A percentile compares a stretch with the other conserved stretches of the same genome.
phyloP scores from a whole-genome alignment of 2,888 invertebrate species.

The Hydropsyche betteni region DNA sequence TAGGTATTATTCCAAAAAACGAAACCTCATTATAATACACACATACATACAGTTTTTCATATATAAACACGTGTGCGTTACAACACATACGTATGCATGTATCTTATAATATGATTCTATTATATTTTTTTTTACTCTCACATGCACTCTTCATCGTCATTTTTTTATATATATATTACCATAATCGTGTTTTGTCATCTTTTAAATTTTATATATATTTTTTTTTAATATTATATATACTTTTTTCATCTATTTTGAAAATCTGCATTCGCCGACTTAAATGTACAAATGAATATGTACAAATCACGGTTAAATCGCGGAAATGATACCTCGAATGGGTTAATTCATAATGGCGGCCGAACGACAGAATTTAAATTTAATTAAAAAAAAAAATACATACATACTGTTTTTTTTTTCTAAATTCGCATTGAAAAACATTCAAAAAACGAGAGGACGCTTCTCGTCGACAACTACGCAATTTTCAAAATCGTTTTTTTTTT shows the following conservation, averaged over 20 bases:
- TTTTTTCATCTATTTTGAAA: conserved; percentile 16
- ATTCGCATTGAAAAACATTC: too few relatives aligned
- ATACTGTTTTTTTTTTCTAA: too few relatives aligned
- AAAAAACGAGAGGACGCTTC: too few relatives aligned
- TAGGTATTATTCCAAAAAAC: conserved; percentile 46
- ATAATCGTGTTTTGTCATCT: conserved; percentile 2
- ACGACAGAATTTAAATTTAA: too few relatives aligned
- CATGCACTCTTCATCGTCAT: too few relatives aligned
- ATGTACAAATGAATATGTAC: conserved; percentile 40
- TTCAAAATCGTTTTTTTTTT: too few relatives aligned
- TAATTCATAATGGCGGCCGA: too few relatives aligned
- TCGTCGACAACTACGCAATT: too few relatives aligned
- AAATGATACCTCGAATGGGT: too few relatives aligned
- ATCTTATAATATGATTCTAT: conserved; percentile 16
- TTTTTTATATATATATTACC: conserved; percentile 4
- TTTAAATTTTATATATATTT: conserved; percentile 18
- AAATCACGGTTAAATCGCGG: conserved; percentile 31
- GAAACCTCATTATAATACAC: conserved; percentile 43
- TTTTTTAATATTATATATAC: conserved; percentile 2
- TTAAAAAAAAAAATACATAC: too few relatives aligned
- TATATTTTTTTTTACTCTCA: too few relatives aligned
- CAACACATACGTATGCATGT: conserved; percentile 10
- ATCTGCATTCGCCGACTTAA: conserved; percentile 40
- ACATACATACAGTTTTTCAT: conserved; percentile 8
- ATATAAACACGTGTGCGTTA: not conserved